A percentile compares a stretch with the other conserved stretches of the same genome.
Evolutionary conservation across 2,113 vertebrate genomes (phyloP).

Genomic region (Columba livia): DNA sequence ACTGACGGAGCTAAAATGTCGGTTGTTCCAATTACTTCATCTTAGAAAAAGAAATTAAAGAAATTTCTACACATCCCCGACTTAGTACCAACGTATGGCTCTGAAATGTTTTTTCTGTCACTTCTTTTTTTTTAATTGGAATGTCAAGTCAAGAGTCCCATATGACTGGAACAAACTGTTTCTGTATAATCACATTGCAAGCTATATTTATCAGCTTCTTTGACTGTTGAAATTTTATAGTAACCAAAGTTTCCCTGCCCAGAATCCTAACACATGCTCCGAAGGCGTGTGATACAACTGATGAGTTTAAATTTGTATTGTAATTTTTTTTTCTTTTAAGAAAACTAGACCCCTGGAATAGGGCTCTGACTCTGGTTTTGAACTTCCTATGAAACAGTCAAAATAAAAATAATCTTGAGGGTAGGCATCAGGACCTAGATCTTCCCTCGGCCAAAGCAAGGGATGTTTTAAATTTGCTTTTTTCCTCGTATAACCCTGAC

Average conservation of each 20-base stretch:
- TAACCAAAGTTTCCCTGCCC: background rate
- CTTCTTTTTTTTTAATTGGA: conserved; percentile 53
- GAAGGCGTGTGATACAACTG: background rate
- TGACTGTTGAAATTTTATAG: conserved; percentile 40
- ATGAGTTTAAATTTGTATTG: background rate
- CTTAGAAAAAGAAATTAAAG: background rate
- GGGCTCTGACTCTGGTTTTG: background rate
- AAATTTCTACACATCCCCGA: background rate
- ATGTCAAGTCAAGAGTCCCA: conserved; percentile 37
- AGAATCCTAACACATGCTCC: conserved; percentile 25
- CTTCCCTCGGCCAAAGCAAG: background rate
- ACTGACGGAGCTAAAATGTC: background rate
- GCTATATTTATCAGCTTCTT: conserved; percentile 50
- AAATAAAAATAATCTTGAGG: background rate
- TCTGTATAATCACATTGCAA: conserved; percentile 40
- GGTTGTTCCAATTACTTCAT: background rate
- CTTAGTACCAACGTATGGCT: background rate
- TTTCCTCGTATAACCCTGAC: background rate
- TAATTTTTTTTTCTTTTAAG: background rate
- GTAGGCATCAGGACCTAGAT: background rate
- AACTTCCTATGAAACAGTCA: background rate
- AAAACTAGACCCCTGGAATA: background rate
- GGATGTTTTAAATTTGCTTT: background rate
- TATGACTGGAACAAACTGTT: conserved; percentile 61
- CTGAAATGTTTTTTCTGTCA: conserved; percentile 28